phyloP scores from a whole-genome alignment of 2,888 invertebrate species.

The Eurytoma adleriae region DNA sequence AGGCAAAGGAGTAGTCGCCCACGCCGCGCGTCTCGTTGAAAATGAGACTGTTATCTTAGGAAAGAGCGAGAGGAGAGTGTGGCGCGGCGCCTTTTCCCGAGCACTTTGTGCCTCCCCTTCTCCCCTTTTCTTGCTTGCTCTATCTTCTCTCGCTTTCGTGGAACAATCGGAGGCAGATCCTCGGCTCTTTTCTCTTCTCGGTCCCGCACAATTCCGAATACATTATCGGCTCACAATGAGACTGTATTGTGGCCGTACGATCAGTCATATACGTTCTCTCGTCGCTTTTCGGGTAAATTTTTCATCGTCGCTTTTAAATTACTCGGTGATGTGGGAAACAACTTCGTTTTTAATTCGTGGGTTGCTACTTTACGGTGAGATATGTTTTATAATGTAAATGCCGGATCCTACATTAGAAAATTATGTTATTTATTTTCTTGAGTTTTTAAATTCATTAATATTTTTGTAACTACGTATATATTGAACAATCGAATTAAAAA shows the following conservation, averaged over 20 bases:
- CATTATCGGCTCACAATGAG: constrained; percentile 72
- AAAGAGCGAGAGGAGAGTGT: constrained; percentile 7
- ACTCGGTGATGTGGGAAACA: background rate
- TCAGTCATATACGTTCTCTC: constrained; percentile 54
- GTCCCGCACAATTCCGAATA: constrained; percentile 69
- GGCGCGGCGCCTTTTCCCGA: constrained; percentile 39
- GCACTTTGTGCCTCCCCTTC: constrained; percentile 65
- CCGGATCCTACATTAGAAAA: too few species aligned
- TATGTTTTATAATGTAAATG: too few species aligned
- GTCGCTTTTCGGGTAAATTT: constrained; percentile 34
- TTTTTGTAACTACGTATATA: too few species aligned
- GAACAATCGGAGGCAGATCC: constrained; percentile 50
- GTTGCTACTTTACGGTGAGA: too few species aligned
- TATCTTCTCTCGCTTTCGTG: constrained; percentile 35
- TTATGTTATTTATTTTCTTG: too few species aligned
- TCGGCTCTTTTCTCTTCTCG: constrained; percentile 58
- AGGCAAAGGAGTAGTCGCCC: constrained; percentile 44
- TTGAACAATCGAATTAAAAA: too few species aligned
- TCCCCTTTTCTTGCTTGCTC: constrained; percentile 2
- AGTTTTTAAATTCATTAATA: too few species aligned
- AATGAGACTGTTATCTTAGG: constrained; percentile 55
- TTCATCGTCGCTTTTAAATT: constrained; percentile 15
- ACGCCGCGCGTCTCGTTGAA: constrained; percentile 39
- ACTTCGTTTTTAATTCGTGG: too few species aligned
- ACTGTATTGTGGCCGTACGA: constrained; percentile 67